phyloP scores from a whole-genome alignment of 1,140 invertebrate genomes.

The Drosophila lowei region DNA sequence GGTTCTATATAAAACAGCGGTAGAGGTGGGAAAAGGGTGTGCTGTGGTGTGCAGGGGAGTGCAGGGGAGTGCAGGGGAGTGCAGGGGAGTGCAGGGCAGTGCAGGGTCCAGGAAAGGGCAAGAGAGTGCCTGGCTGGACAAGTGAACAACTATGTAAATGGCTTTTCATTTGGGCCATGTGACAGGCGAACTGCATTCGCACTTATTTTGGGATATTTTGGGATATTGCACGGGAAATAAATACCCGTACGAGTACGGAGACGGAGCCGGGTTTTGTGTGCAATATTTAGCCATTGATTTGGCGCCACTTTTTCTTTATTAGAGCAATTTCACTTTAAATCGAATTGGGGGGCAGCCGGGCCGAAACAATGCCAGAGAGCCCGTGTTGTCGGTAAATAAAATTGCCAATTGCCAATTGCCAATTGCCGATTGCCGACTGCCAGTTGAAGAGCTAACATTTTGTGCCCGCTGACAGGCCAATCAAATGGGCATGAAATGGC shows the following conservation, averaged over 20 bases:
- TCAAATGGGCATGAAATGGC: slow-evolving; percentile 72
- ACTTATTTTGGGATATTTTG: slow-evolving; percentile 26
- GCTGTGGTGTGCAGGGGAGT: slow-evolving; percentile 11
- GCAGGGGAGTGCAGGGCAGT: slow-evolving; percentile 14
- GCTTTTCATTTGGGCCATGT: slow-evolving; percentile 60
- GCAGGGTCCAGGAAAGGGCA: background rate
- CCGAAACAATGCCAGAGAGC: slow-evolving; percentile 28
- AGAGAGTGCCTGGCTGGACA: slow-evolving; percentile 23
- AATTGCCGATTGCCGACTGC: background rate
- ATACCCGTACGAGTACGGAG: no score
- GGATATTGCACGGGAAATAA: slow-evolving; percentile 22
- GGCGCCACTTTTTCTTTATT: slow-evolving; percentile 10
- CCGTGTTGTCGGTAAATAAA: slow-evolving; percentile 41
- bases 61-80: background rate
- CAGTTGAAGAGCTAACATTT: slow-evolving; percentile 35
- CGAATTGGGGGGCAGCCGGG: slow-evolving; percentile 11
- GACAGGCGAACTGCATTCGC: slow-evolving; percentile 36
- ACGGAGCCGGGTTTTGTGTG: slow-evolving; percentile 18
- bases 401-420: slow-evolving; percentile 37
- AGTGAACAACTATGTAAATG: slow-evolving; percentile 70
- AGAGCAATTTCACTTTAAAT: slow-evolving; percentile 36
- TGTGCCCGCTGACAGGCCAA: slow-evolving; percentile 57
- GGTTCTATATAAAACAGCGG: slow-evolving; percentile 6
- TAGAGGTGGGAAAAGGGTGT: background rate
- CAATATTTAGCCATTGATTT: slow-evolving; percentile 46